Base-by-base conservation (phyloP, 2,113 vertebrate species). In the Pelecanus crispus region DNA sequence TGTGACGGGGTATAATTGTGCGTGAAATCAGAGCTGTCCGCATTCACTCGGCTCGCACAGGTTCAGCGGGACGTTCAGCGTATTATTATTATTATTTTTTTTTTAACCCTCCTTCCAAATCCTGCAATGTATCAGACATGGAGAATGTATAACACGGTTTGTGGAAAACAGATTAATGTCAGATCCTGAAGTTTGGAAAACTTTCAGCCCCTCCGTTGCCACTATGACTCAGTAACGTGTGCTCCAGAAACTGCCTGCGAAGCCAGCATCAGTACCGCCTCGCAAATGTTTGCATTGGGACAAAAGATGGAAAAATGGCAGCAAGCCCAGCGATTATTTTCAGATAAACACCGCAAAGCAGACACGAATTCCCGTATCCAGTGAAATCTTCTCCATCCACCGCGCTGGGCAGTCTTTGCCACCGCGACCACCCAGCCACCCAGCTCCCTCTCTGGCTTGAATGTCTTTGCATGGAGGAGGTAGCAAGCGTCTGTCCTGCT, bases 251-350 rank as follows among this genome's bases (percentile, higher is more conserved):
- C 55, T 4, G 89, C 52, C 73, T 21, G 61, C 13, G 2, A 22
- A 38, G 53, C 38, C 55, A 6, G 20, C 10, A 7, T 11, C 47
- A 8, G 45, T 3, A 3, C 58, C 4, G 15, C 83, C 66, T 44
- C 44, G 6, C 11, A 0, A 36, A 3, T 3, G 24, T 47, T 44
- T 20, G 42, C 50, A 17, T 9, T 7, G 3, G 90, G 83, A 81
- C 82, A 55, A 55, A 77, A 38, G 66, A 83, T 92, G 94, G 96
- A 86, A 93, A 96, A 38, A 47, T 71, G 90, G 94, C 92, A 91
- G 38, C 0, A 0, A 67, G 82, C 94, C 95, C 94, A 92, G 88
- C 3, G 15, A 21, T 80, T 55, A 44, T 67, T 80, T 59, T 66
- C 73, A 81, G 83, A 92, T 84, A 92, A 95, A 90, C 88, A 89